phyloP scores from a whole-genome alignment of 2,888 invertebrate genomes.

The Tetramorium bicarinatum region DNA sequence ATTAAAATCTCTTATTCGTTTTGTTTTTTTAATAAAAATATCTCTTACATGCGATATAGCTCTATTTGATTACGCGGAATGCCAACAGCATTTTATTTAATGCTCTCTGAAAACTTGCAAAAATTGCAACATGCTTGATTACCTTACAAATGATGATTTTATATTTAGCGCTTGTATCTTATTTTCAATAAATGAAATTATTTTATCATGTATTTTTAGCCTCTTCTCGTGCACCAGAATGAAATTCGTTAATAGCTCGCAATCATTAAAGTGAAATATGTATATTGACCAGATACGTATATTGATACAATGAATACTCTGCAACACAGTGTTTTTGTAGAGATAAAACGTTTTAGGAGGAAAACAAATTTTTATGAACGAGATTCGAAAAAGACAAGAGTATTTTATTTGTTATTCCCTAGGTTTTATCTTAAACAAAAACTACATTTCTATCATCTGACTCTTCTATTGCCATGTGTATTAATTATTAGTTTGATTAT shows the following conservation, averaged over 20 bases:
- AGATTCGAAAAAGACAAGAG: background rate
- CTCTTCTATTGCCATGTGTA: background rate
- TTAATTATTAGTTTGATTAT: background rate
- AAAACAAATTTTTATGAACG: background rate
- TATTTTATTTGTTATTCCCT: background rate
- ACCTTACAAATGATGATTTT: background rate
- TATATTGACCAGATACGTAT: background rate
- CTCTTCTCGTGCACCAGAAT: background rate
- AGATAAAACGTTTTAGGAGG: background rate
- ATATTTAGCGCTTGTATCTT: slow-evolving; percentile 31
- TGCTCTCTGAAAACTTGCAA: slow-evolving; percentile 16
- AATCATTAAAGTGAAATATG: background rate
- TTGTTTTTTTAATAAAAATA: background rate
- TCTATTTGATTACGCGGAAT: background rate
- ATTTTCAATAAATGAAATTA: slow-evolving; percentile 5
- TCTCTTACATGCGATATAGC: background rate
- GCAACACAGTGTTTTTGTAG: background rate
- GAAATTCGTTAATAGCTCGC: background rate
- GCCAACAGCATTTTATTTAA: slow-evolving; percentile 3
- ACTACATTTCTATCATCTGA: background rate
- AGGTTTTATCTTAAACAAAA: background rate
- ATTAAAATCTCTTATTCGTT: background rate
- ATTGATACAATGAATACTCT: background rate
- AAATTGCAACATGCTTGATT: slow-evolving; percentile 6
- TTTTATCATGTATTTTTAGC: slow-evolving; percentile 23